A percentile compares a stretch with the other conserved stretches of the same genome.
Conservation (phyloP, 2,113 vertebrate genomes). For the Oreocharis arfaki region DNA sequence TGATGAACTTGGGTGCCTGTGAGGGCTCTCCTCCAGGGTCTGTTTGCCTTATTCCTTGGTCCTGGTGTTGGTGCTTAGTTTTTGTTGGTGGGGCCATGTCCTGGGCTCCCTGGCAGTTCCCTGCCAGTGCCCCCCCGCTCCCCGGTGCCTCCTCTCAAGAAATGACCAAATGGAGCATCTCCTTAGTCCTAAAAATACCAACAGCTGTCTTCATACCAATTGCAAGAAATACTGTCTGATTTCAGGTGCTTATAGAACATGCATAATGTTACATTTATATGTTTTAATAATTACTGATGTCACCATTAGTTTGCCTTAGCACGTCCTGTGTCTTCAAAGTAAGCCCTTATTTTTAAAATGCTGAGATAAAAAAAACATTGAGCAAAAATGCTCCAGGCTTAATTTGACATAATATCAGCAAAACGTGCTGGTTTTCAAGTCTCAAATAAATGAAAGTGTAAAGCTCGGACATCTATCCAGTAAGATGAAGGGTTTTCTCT, state of each 20-base stretch:
- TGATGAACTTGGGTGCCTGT: accelerated
- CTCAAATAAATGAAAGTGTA: not conserved
- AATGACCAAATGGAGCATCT: not conserved
- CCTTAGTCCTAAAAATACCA: not conserved
- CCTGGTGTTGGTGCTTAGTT: not conserved
- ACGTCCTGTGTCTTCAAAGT: not conserved
- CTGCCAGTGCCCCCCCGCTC: no score
- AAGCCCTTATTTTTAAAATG: not conserved
- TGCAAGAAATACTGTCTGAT: not conserved
- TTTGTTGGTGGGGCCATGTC: not conserved
- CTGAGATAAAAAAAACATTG: not conserved
- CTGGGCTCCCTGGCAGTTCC: not conserved
- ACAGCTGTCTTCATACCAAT: not conserved
- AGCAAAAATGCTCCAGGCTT: not conserved
- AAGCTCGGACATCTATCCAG: not conserved
- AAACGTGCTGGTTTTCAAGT: not conserved
- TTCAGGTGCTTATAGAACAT: not conserved
- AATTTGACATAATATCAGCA: not conserved
- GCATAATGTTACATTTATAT: not conserved
- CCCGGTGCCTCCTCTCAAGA: not conserved
- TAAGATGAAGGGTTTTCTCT: not conserved
- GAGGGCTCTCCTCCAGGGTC: not conserved
- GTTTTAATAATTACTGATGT: not conserved
- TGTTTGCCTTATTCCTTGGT: not conserved
- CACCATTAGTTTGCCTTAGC: not conserved